phyloP scores from a whole-genome alignment of 2,797 vertebrate species.

The Champsocephalus gunnari region DNA sequence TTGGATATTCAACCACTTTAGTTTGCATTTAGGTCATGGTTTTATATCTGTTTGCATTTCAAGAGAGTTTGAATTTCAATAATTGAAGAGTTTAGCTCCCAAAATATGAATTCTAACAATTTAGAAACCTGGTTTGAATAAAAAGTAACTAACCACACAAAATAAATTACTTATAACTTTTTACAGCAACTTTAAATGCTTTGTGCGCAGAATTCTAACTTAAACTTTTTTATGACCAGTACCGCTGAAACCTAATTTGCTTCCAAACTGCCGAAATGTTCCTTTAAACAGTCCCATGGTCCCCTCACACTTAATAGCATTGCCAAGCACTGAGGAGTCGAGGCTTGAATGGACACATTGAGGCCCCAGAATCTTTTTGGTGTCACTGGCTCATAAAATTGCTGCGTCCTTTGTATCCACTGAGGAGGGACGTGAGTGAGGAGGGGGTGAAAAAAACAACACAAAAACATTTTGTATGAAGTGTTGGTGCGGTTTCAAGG shows the following conservation, averaged over 20 bases:
- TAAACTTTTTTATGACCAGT: not conserved
- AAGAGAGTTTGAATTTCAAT: not conserved
- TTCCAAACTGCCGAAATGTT: conserved; percentile 47
- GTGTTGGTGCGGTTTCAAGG: conserved; percentile 76
- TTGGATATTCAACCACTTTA: conserved; percentile 11
- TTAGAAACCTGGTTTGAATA: not conserved
- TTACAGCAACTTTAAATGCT: not conserved
- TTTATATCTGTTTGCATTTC: not conserved
- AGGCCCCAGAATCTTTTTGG: conserved; percentile 80
- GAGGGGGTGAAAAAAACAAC: conserved; percentile 49
- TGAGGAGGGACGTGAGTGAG: conserved; percentile 61
- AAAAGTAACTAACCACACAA: not conserved
- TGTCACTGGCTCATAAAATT: conserved; percentile 86
- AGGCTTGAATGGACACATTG: conserved; percentile 81
- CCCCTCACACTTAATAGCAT: conserved; percentile 65
- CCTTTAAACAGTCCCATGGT: conserved; percentile 59
- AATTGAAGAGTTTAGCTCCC: not conserved
- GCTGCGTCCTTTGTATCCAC: conserved; percentile 77
- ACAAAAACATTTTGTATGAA: conserved; percentile 81
- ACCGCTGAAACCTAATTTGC: conserved; percentile 13
- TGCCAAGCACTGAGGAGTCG: conserved; percentile 77
- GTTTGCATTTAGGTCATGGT: not conserved
- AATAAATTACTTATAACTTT: not conserved
- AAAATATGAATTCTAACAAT: not conserved
- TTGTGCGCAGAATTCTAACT: conserved; percentile 1